Conservation (phyloP, 2,797 vertebrate genomes). For the Echiichthys vipera region DNA sequence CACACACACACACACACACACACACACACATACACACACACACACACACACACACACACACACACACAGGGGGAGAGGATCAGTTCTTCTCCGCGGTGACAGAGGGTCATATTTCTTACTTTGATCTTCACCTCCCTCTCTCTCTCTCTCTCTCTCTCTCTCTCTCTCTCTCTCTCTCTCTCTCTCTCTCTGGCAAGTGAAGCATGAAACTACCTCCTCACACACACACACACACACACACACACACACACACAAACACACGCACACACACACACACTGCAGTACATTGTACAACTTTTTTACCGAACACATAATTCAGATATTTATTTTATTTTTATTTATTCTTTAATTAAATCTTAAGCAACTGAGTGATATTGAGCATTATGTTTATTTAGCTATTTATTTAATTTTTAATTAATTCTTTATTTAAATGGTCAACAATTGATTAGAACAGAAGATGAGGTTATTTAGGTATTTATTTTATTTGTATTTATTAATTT, state of each 20-base stretch:
- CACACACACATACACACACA: slow-evolving; percentile 45
- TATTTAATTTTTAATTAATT: too few relatives aligned
- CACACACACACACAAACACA: slow-evolving; percentile 35
- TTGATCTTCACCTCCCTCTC: slow-evolving; percentile 76
- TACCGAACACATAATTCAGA: too few relatives aligned
- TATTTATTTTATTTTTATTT: too few relatives aligned
- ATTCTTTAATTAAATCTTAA: too few relatives aligned
- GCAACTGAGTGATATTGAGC: too few relatives aligned
- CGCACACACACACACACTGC: slow-evolving; percentile 16
- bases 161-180: slow-evolving; percentile 40
- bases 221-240: slow-evolving; percentile 39
- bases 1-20: slow-evolving; percentile 49
- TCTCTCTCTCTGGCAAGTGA: slow-evolving; percentile 63
- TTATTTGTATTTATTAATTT: too few relatives aligned
- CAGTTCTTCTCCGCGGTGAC: slow-evolving; percentile 74
- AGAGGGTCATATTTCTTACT: slow-evolving; percentile 79
- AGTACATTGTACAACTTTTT: too few relatives aligned
- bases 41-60: slow-evolving; percentile 40
- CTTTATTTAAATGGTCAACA: too few relatives aligned
- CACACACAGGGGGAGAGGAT: slow-evolving; percentile 57
- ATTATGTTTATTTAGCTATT: too few relatives aligned
- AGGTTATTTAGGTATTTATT: too few relatives aligned
- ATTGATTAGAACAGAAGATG: too few relatives aligned
- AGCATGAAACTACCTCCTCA: slow-evolving; percentile 69
- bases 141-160: slow-evolving; percentile 18